Conservation (phyloP, 2,888 invertebrate species). For the Ashinkailepas kermadecensis region DNA sequence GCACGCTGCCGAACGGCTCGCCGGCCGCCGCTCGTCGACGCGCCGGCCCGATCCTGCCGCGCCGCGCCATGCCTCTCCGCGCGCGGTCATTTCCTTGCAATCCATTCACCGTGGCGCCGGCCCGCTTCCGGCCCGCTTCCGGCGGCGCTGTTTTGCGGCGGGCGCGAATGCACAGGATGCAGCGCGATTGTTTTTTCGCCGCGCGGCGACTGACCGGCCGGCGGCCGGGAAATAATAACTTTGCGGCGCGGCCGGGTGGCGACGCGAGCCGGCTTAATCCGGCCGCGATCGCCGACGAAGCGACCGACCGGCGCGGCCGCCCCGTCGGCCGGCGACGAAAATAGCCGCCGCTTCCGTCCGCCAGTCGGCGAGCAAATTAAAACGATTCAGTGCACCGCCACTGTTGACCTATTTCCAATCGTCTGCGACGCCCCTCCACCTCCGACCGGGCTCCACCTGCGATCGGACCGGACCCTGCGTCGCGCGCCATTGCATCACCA, state of each 20-base stretch:
- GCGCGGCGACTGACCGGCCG: neutral
- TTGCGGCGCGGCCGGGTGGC: neutral
- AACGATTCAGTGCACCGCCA: neutral
- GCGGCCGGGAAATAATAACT: neutral
- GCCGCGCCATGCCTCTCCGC: no score
- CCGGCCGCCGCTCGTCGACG: neutral
- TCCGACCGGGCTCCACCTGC: no score
- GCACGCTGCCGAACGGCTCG: neutral
- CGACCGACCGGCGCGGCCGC: neutral
- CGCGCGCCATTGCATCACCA: neutral
- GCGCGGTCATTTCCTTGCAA: neutral
- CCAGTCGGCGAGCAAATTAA: neutral
- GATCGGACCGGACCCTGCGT: neutral
- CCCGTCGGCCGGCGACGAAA: neutral
- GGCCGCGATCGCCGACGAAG: neutral
- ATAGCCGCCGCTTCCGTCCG: neutral
- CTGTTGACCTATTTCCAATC: conserved; percentile 6
- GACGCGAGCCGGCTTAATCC: neutral
- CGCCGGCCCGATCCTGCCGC: neutral
- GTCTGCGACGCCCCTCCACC: neutral
- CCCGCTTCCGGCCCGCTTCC: neutral
- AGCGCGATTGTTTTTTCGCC: neutral
- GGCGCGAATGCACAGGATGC: neutral
- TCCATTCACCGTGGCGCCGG: neutral
- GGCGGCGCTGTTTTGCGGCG: neutral